Conservation (phyloP, 1,140 invertebrate genomes). For the Ridgeia piscesae region DNA sequence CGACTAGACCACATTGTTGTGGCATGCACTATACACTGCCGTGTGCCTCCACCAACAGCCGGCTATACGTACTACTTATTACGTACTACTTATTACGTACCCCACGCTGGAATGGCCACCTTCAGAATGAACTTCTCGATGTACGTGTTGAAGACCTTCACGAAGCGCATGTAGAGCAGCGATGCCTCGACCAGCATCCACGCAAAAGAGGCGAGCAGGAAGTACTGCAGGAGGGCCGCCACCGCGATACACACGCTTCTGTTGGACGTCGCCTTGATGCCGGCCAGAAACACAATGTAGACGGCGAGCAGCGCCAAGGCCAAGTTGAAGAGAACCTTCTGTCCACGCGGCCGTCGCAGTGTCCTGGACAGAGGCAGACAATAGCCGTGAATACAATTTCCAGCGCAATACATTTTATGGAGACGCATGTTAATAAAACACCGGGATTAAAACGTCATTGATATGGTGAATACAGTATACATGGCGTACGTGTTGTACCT, state of each 20-base stretch:
- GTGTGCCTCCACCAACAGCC: too few relatives aligned
- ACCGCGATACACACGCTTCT: slow-evolving; percentile 47
- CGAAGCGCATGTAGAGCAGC: slow-evolving; percentile 59
- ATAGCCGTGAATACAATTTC: neutral
- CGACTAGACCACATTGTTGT: too few relatives aligned
- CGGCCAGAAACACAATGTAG: slow-evolving; percentile 46
- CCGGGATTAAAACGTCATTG: too few relatives aligned
- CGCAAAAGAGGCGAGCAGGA: slow-evolving; percentile 58
- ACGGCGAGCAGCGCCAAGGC: slow-evolving; percentile 45
- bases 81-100: too few relatives aligned
- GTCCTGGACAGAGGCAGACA: slow-evolving; percentile 39
- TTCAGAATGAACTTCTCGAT: slow-evolving; percentile 57
- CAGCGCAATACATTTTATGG: neutral
- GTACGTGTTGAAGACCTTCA: slow-evolving; percentile 59
- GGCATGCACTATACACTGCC: too few relatives aligned
- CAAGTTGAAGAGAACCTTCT: slow-evolving; percentile 51
- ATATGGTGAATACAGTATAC: too few relatives aligned
- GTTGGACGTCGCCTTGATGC: slow-evolving; percentile 44
- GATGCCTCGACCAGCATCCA: slow-evolving; percentile 62
- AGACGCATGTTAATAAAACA: too few relatives aligned
- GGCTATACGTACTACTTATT: too few relatives aligned
- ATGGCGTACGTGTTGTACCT: too few relatives aligned
- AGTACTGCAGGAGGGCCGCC: slow-evolving; percentile 58
- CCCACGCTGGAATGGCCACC: slow-evolving; percentile 57
- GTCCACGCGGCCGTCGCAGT: slow-evolving; percentile 47